Conservation (phyloP, 1,140 invertebrate species). For the Oreohelix idahoensis region DNA sequence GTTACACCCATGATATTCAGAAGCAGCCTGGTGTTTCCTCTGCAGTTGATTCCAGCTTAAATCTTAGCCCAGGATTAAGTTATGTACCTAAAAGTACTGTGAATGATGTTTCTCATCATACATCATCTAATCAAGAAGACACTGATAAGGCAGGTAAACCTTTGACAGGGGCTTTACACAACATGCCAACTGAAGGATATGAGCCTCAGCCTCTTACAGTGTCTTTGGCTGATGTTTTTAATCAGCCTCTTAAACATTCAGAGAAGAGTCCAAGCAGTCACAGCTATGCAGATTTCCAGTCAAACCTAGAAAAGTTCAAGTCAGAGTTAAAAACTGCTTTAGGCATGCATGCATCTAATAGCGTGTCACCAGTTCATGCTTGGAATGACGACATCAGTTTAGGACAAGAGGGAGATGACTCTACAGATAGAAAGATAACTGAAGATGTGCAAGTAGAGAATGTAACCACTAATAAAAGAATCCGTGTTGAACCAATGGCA, state of each 20-base stretch:
- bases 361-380: not conserved
- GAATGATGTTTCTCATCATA: no score
- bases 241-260: not conserved
- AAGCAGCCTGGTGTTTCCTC: not conserved
- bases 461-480: not conserved
- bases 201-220: not conserved
- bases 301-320: slow-evolving; percentile 1
- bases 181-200: no score
- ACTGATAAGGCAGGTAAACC: no score
- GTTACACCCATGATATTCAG: not conserved
- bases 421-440: not conserved
- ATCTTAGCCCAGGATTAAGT: no score
- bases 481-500: no score
- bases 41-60: not conserved
- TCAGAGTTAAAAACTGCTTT: not conserved
- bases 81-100: no score
- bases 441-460: not conserved
- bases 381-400: not conserved
- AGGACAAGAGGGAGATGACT: not conserved
- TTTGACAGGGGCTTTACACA: no score
- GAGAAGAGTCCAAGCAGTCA: not conserved
- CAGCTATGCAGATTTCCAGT: not conserved
- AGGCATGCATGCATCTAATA: not conserved
- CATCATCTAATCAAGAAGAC: no score
- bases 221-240: not conserved